Percentiles rank a stretch among this genome's conserved stretches.
phyloP scores from a whole-genome alignment of 2,888 invertebrate species.

The Macrosoma leucophasiata region DNA sequence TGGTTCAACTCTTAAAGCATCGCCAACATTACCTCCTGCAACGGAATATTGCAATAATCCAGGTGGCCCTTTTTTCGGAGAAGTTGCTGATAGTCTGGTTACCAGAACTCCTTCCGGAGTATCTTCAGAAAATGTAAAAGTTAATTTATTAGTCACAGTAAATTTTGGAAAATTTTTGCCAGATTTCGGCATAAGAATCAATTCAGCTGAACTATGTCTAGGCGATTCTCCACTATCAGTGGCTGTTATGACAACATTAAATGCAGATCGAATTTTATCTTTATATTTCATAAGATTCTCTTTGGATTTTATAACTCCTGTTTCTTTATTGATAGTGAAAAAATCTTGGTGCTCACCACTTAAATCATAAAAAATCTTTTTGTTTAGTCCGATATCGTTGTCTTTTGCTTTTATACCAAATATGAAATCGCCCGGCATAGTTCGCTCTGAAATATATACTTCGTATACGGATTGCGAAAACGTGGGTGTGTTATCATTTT shows the following conservation, averaged over 20 bases:
- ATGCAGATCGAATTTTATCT: constrained; percentile 74
- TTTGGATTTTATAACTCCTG: constrained; percentile 90
- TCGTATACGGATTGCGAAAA: constrained; percentile 85
- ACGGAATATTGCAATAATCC: constrained; percentile 86
- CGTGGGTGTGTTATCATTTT: constrained; percentile 89
- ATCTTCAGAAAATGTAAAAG: constrained; percentile 87
- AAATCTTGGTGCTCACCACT: constrained; percentile 85
- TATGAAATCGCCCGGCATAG: constrained; percentile 87
- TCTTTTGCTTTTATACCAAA: constrained; percentile 93
- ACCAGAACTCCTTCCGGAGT: constrained; percentile 85
- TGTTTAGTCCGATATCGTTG: constrained; percentile 87
- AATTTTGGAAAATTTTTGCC: constrained; percentile 88
- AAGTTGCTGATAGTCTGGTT: constrained; percentile 84
- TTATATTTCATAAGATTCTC: constrained; percentile 77
- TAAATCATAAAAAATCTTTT: constrained; percentile 86
- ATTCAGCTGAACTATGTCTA: constrained; percentile 82
- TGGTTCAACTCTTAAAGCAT: constrained; percentile 87
- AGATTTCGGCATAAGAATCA: constrained; percentile 85
- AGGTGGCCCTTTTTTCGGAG: constrained; percentile 84
- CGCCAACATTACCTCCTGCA: constrained; percentile 95
- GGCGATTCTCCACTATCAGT: constrained; percentile 85
- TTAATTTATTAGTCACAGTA: constrained; percentile 79
- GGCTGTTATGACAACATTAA: constrained; percentile 85
- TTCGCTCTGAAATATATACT: constrained; percentile 88
- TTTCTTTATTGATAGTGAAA: constrained; percentile 86